Percentiles rank a stretch among this genome's conserved stretches.
Evolutionary conservation across 1,140 invertebrate species (phyloP).

Genomic region (Brachionus paranguensis): DNA sequence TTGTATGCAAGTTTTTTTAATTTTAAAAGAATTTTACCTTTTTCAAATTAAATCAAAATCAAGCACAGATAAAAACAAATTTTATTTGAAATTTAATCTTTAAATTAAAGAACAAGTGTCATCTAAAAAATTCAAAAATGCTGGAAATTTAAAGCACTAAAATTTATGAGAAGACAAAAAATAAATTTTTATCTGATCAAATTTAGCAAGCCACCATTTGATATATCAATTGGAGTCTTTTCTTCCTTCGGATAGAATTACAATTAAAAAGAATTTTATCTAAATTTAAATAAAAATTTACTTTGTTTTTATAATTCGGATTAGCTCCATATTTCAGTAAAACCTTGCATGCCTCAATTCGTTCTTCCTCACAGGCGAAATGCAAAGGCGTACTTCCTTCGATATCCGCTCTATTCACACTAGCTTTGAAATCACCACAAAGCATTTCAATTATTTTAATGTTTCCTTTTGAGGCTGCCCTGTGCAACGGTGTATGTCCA

Average conservation of each 20-base stretch:
- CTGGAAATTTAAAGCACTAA: background rate
- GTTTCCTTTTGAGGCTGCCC: constrained; percentile 91
- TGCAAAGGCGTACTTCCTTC: constrained; percentile 38
- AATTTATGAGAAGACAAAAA: background rate
- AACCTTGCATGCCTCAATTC: constrained; percentile 7
- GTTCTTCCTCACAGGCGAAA: constrained; percentile 31
- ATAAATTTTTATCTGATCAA: background rate
- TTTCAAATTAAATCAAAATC: background rate
- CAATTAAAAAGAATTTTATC: background rate
- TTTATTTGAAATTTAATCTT: too few relatives aligned
- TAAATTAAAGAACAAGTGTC: too few relatives aligned
- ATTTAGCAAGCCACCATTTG: constrained; percentile 11
- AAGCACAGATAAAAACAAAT: too few relatives aligned
- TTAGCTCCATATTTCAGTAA: constrained; percentile 20
- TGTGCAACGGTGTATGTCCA: constrained; percentile 83
- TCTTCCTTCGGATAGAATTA: constrained; percentile 5
- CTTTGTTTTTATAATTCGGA: constrained; percentile 32
- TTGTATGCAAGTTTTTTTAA: too few relatives aligned
- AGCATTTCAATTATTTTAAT: constrained; percentile 96
- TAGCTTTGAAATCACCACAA: constrained; percentile 62
- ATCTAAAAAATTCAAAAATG: background rate
- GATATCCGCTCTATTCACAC: background rate
- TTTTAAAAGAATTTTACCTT: too few relatives aligned
- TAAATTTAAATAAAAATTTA: background rate
- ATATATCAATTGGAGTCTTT: constrained; percentile 31